Conservation (phyloP, 2,888 invertebrate species). For the Luperina testacea region DNA sequence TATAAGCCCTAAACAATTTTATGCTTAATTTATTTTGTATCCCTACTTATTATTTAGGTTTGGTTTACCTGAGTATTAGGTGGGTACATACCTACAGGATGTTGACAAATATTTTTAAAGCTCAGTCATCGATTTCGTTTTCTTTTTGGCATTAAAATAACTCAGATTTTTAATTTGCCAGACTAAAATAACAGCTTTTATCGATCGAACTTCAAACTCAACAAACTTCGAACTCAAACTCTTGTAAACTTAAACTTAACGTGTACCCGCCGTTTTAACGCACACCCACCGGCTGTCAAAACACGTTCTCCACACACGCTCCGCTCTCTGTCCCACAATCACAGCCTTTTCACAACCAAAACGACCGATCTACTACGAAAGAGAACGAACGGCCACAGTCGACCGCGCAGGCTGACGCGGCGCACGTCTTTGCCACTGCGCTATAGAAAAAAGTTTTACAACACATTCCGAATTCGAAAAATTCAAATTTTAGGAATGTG, state of each 20-base stretch:
- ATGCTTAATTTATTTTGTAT: background rate
- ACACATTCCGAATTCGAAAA: conserved; percentile 77
- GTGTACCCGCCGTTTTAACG: conserved; percentile 51
- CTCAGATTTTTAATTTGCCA: too few relatives aligned
- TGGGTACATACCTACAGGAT: too few relatives aligned
- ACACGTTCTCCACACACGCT: conserved; percentile 86
- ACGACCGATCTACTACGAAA: conserved; percentile 65
- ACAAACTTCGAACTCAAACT: background rate
- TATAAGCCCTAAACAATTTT: background rate
- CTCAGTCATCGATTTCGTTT: too few relatives aligned
- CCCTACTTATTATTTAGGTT: background rate
- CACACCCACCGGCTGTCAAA: conserved; percentile 75
- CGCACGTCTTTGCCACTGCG: conserved; percentile 76
- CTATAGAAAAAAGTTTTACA: conserved; percentile 71
- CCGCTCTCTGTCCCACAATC: conserved; percentile 86
- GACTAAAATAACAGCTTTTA: too few relatives aligned
- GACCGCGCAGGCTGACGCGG: conserved; percentile 84
- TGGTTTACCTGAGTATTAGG: background rate
- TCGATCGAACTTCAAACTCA: too few relatives aligned
- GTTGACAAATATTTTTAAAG: background rate
- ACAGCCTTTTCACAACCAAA: conserved; percentile 80
- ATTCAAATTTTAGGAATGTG: conserved; percentile 84
- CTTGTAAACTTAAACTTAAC: conserved; percentile 2
- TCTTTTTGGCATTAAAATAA: too few relatives aligned
- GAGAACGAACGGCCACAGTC: conserved; percentile 75